Base-by-base conservation (phyloP, 2,113 vertebrate species). In the Sula dactylatra region DNA sequence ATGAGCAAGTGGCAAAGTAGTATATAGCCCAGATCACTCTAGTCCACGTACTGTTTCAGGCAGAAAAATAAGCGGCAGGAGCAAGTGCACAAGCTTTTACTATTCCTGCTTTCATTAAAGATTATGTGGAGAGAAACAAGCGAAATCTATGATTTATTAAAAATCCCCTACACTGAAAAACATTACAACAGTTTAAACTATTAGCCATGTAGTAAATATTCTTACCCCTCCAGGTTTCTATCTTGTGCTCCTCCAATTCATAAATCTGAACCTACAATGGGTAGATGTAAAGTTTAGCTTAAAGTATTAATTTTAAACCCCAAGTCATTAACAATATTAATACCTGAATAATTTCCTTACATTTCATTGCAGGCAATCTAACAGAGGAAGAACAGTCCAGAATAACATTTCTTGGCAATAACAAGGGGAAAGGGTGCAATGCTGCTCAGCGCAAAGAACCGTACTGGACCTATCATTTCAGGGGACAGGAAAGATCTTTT, bases 161-260 rank as follows among this genome's bases (percentile, higher is more conserved):
- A 81, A 90, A 70, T n/a, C 21, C 13, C 40, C 17, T 65, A 36
- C 4, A 22, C 24, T 52, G 17, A 78, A 80, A 55, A 50, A 6
- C 16, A 90, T 58, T 29, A 67, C 5, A 65, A 69, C 3, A 16
- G 6, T 52, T 11, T 6, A 47, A 74, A 64, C 54, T 25, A 91
- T 42, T 58, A 88, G 29, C 7, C 36, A 87, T 79, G 26, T 8
- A 93, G 32, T 50, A 78, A 86, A 24, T 16, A 54, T 74, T 81
- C 98, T 98, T 95, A 99, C 99, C 99, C 98, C 99, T 98, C 99
- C 99, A 99, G 1, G 99, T 99, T 98, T 99, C 99, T 92, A 99
- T 99, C 96, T 99, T 99, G 97, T 99, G 99, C 83, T 99, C 99
- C 93, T 99, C 99, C 97, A 99, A 97, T 98, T 99, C 99, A 95